phyloP scores from a whole-genome alignment of 1,140 invertebrate genomes.

The Eubasilissa regina region DNA sequence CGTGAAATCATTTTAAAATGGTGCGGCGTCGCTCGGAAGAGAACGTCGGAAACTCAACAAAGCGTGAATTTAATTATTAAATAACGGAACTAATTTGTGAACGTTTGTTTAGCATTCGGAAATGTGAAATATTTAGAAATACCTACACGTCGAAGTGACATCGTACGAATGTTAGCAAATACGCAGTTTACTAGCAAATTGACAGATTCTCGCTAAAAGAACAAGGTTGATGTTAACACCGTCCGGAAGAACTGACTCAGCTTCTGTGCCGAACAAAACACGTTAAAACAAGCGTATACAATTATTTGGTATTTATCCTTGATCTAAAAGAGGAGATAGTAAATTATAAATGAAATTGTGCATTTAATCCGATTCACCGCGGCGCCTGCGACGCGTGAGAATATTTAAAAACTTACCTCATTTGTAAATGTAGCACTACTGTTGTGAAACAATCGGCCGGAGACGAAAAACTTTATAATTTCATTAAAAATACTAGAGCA shows the following conservation, averaged over 20 bases:
- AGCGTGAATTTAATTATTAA: no score
- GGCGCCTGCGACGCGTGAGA: neutral
- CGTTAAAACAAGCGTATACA: no score
- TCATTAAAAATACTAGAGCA: slow-evolving; percentile 33
- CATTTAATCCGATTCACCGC: neutral
- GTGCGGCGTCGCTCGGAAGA: no score
- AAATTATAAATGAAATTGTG: slow-evolving; percentile 9
- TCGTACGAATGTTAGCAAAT: neutral
- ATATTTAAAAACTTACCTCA: slow-evolving; percentile 25
- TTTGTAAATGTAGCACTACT: slow-evolving; percentile 27
- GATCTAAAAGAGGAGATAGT: slow-evolving; percentile 1
- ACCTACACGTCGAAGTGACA: neutral
- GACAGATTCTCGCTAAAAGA: neutral
- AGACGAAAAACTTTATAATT: slow-evolving; percentile 6
- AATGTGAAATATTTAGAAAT: no score
- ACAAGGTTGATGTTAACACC: neutral
- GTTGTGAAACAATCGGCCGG: neutral
- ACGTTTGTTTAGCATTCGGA: no score
- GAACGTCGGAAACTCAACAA: no score
- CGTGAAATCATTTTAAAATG: no score
- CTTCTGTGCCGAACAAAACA: no score
- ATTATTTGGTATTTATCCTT: slow-evolving; percentile 1
- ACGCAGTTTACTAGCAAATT: neutral
- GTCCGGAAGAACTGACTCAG: no score
- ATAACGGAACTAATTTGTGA: no score